These are phyloP conservation scores for Danionella cerebrum DNA, from an alignment of 2,113 vertebrate genomes.

Conservation along the genomic window DNA sequence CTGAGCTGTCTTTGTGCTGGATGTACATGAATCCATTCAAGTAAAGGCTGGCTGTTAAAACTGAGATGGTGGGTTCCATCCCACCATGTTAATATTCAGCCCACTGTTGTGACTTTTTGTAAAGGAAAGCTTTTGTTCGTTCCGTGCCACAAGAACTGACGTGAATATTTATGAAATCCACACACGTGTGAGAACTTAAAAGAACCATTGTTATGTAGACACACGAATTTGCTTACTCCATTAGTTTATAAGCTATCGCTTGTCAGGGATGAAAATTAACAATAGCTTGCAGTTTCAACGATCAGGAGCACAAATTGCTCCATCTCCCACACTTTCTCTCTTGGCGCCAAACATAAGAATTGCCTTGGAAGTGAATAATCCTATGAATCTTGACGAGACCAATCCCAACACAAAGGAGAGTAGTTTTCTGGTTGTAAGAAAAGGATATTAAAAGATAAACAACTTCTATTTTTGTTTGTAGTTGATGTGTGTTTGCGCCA, in stretches of 20 bases:
- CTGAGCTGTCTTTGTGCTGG: conserved; percentile 8
- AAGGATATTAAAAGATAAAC: too few species aligned
- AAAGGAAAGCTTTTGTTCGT: conserved; percentile 19
- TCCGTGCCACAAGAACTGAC: not conserved
- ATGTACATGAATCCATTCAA: conserved; percentile 7
- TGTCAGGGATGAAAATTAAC: conserved; percentile 23
- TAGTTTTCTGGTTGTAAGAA: too few species aligned
- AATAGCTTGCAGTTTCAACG: conserved; percentile 2
- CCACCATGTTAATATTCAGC: conserved; percentile 17
- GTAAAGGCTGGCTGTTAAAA: not conserved
- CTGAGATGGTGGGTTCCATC: not conserved
- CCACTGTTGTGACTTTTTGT: conserved; percentile 18
- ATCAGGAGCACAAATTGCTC: not conserved
- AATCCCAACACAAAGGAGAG: too few species aligned
- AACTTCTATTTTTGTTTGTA: too few species aligned
- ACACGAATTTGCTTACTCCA: not conserved
- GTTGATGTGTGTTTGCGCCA: too few species aligned
- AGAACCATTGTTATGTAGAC: conserved; percentile 6
- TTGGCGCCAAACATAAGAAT: not conserved
- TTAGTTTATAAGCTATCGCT: not conserved
- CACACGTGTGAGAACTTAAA: conserved; percentile 3
- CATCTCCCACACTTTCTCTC: not conserved
- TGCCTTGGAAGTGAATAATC: too few species aligned
- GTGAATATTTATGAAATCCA: conserved; percentile 26
- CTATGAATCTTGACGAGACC: too few species aligned